Evolutionary conservation across 2,888 invertebrate species (phyloP).

Genomic region (Drosophila meridiana): DNA sequence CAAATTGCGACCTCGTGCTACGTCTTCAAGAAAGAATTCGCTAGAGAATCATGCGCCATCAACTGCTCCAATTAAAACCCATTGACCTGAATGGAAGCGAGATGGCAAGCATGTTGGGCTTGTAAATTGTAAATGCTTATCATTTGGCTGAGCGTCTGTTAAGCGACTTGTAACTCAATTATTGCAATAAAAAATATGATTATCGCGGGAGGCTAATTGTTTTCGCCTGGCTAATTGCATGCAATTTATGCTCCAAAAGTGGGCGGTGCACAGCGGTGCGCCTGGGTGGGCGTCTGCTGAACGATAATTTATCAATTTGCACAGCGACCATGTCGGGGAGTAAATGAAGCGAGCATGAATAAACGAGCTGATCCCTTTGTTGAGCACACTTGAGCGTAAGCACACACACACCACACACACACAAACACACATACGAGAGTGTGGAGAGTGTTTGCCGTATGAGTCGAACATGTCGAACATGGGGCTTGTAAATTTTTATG

Average conservation of each 20-base stretch:
- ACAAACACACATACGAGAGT: background rate
- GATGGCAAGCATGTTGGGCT: slow-evolving; percentile 25
- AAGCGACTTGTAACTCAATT: slow-evolving; percentile 48
- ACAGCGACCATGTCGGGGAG: slow-evolving; percentile 40
- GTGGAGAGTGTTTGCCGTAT: background rate
- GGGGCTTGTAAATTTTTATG: slow-evolving; percentile 65
- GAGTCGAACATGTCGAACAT: slow-evolving; percentile 31
- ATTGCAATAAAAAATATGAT: slow-evolving; percentile 56
- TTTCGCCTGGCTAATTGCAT: slow-evolving; percentile 68
- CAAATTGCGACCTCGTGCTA: slow-evolving; percentile 12
- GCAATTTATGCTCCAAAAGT: slow-evolving; percentile 55
- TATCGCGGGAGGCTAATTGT: slow-evolving; percentile 75
- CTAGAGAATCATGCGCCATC: slow-evolving; percentile 23
- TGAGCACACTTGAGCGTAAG: slow-evolving; percentile 68
- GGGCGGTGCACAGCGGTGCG: slow-evolving; percentile 14
- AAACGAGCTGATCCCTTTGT: slow-evolving; percentile 73
- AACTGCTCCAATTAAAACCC: slow-evolving; percentile 57
- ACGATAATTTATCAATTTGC: slow-evolving; percentile 79
- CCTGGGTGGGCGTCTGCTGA: slow-evolving; percentile 19
- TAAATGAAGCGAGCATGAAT: slow-evolving; percentile 68
- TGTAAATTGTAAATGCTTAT: slow-evolving; percentile 37
- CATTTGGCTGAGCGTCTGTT: slow-evolving; percentile 22
- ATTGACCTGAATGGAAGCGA: slow-evolving; percentile 36
- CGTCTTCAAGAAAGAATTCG: background rate
- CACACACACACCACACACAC: slow-evolving; percentile 28